Conservation (phyloP, 2,797 vertebrate species). For the Novumbra hubbsi region DNA sequence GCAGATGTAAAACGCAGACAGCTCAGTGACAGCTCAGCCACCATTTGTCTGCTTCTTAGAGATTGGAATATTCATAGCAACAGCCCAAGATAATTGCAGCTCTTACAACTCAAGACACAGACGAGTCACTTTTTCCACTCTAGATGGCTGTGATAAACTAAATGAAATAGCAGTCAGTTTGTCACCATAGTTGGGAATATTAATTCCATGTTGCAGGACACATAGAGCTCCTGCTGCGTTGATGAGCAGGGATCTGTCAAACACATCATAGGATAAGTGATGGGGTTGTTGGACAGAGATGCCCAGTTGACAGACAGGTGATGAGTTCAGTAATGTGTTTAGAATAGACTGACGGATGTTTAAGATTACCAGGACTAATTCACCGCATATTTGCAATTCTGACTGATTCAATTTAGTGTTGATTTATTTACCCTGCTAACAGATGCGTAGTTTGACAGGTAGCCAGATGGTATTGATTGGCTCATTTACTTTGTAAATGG, state of each 20-base stretch:
- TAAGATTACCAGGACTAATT: conserved; percentile 30
- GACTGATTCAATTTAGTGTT: background rate
- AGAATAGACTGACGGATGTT: conserved; percentile 42
- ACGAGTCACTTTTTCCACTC: conserved; percentile 34
- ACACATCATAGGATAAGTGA: conserved; percentile 37
- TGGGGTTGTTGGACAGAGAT: conserved; percentile 9
- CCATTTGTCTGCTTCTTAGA: conserved; percentile 35
- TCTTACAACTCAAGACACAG: conserved; percentile 23
- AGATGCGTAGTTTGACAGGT: conserved; percentile 24
- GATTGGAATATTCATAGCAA: conserved; percentile 60
- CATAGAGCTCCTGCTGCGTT: conserved; percentile 3
- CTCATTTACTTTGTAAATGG: conserved; percentile 26
- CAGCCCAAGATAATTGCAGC: conserved; percentile 38
- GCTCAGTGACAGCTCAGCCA: conserved; percentile 36
- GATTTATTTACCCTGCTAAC: conserved; percentile 1
- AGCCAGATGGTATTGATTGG: conserved; percentile 39
- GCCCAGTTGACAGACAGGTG: conserved; percentile 2
- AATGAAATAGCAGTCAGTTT: conserved; percentile 35
- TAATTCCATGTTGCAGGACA: conserved; percentile 37
- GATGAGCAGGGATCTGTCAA: conserved; percentile 31
- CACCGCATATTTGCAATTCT: background rate
- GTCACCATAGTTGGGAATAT: conserved; percentile 43
- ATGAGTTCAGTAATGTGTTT: conserved; percentile 39
- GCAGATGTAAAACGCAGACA: conserved; percentile 35
- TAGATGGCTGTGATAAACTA: conserved; percentile 39